A percentile compares a stretch with the other conserved stretches of the same genome.
These are phyloP conservation scores for Phoeniculus purpureus DNA, from an alignment of 2,797 vertebrate genomes.

Conservation along the genomic window DNA sequence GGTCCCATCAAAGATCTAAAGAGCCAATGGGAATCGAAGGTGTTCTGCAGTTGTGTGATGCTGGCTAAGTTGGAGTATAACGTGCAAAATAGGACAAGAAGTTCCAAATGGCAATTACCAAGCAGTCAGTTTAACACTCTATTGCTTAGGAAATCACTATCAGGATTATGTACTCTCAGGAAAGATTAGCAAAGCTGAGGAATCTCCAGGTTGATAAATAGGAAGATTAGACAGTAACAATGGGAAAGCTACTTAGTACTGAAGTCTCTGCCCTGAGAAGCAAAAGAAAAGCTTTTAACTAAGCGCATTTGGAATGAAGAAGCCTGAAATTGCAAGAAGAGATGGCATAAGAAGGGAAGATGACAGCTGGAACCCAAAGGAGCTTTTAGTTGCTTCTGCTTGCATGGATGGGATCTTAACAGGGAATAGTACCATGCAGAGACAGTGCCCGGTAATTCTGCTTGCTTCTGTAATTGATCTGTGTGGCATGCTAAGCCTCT, in stretches of 20 bases:
- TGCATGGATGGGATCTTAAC: background rate
- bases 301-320: slow-evolving; percentile 40
- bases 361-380: slow-evolving; percentile 58
- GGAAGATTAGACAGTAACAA: slow-evolving; percentile 58
- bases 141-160: slow-evolving; percentile 53
- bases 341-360: slow-evolving; percentile 41
- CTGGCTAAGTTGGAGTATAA: slow-evolving; percentile 40
- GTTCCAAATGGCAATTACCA: slow-evolving; percentile 61
- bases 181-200: slow-evolving; percentile 55
- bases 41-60: background rate
- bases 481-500: background rate
- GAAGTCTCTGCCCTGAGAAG: slow-evolving; percentile 35
- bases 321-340: slow-evolving; percentile 49
- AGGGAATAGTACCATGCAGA: background rate
- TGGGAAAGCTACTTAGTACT: slow-evolving; percentile 46
- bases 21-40: background rate
- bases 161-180: slow-evolving; percentile 45
- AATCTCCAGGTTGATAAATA: slow-evolving; percentile 59
- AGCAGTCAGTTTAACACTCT: slow-evolving; percentile 60
- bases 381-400: slow-evolving; percentile 45
- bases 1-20: background rate
- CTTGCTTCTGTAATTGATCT: background rate
- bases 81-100: slow-evolving; percentile 53
- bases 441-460: background rate
- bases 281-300: slow-evolving; percentile 42